Evolutionary conservation across 92 coral and sea anemone genomes (phyloP), one percentile per base, ranked within the genome.

Genomic region (Scolanthus callimorphus): DNA sequence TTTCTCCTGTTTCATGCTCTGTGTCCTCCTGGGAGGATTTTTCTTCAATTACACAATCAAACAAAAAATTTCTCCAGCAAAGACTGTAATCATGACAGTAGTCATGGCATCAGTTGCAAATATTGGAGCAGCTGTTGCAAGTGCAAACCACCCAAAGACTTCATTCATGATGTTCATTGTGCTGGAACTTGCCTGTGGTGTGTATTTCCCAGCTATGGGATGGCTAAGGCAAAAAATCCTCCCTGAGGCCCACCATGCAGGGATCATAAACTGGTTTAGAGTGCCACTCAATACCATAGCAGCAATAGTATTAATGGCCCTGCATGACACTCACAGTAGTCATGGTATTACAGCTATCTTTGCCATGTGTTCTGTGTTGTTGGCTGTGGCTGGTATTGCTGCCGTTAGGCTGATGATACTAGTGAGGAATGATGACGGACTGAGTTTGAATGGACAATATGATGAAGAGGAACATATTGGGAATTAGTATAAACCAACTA

Each of bases 171-270:
- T 90, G 88, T 92, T 84, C 39, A 52, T 92, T 13, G 73, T 88
- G 20, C 69, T 92, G 48, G 98, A 92, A 55, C 72, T 92, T 21
- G 69, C 96, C 9, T 92, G 98, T 59, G 98, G 98, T 12, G 69
- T 92, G 39, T 92, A 92, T 59, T 92, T 92, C 49, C 98, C 98
- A 11, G 96, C 98, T 2, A 92, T 92, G 98, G 96, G 96, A 27
- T 92, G 98, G 96, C 38, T 92, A 52, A 87, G 98, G 30, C 98
- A 75, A 44, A 76, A 76, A 29, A 74, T 89, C 27, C 96, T 92
- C 47, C 98, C 98, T 0, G 98, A 92, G 39, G 96, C 98, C 0
- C 98, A 92, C 56, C 98, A 92, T 43, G 88, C 96, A 39, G 98
- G 98, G 27, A 92, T 92, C 31, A 92, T 92, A 13, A 92, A 92